phyloP scores from a whole-genome alignment of 2,888 invertebrate genomes.

The Polia nebulosa region DNA sequence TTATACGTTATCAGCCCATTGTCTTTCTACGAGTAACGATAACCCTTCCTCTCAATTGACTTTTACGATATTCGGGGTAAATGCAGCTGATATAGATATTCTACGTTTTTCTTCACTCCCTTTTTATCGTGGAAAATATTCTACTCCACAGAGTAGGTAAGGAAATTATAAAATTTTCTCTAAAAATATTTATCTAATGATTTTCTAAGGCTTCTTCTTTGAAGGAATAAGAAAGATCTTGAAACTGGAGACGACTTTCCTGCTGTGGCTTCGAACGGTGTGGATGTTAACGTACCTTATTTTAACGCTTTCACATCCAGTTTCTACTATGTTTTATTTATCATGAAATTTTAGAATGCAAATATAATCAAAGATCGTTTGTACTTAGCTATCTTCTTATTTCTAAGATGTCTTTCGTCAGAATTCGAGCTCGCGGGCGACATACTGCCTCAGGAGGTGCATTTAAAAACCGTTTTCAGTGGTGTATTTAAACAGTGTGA shows the following conservation, averaged over 20 bases:
- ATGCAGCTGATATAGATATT: conserved; percentile 52
- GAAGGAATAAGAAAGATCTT: conserved; percentile 32
- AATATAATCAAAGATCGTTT: background rate
- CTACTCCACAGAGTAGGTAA: background rate
- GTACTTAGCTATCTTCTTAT: background rate
- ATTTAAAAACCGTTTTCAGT: conserved; percentile 64
- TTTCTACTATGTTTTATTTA: conserved; percentile 6
- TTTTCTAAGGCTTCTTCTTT: conserved; percentile 29
- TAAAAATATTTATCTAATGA: background rate
- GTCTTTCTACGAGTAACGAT: conserved; percentile 40
- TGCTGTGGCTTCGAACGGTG: conserved; percentile 33
- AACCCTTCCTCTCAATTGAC: conserved; percentile 53
- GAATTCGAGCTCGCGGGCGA: conserved; percentile 35
- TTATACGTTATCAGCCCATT: conserved; percentile 49
- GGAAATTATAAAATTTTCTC: conserved; percentile 13
- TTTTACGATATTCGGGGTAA: conserved; percentile 51
- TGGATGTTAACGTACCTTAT: conserved; percentile 18
- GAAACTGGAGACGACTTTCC: conserved; percentile 33
- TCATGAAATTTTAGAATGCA: background rate
- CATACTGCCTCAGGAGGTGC: conserved; percentile 56
- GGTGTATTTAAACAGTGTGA: conserved; percentile 62
- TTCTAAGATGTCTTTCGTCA: conserved; percentile 13
- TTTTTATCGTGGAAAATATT: conserved; percentile 19
- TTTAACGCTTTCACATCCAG: conserved; percentile 6
- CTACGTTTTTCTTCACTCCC: conserved; percentile 27